Conservation (phyloP, 1,140 invertebrate genomes). For the Eurytemora carolleeae region DNA sequence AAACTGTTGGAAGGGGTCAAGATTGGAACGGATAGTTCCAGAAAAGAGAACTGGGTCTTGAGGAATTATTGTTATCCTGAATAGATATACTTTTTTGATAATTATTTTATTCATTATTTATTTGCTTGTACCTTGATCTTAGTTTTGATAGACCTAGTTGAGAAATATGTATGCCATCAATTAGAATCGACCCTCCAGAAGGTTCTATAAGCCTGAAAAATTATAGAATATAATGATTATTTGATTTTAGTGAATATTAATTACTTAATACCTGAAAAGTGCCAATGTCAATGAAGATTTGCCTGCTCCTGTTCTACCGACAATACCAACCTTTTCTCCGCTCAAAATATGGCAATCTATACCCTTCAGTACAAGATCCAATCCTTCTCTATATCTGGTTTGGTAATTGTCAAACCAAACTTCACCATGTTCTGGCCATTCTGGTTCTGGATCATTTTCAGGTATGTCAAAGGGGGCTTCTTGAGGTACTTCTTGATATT, state of each 20-base stretch:
- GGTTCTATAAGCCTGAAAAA: slow-evolving; percentile 47
- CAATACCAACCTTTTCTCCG: slow-evolving; percentile 40
- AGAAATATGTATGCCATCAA: slow-evolving; percentile 71
- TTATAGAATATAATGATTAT: neutral
- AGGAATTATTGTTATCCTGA: slow-evolving; percentile 69
- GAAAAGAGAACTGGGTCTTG: slow-evolving; percentile 45
- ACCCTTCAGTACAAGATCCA: slow-evolving; percentile 55
- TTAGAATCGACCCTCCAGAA: slow-evolving; percentile 53
- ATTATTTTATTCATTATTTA: neutral
- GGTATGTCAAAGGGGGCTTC: slow-evolving; percentile 48
- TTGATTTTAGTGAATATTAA: neutral
- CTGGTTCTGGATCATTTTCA: slow-evolving; percentile 30
- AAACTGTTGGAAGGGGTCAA: slow-evolving; percentile 61
- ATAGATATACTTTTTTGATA: neutral
- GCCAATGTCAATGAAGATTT: slow-evolving; percentile 63
- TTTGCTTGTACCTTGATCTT: slow-evolving; percentile 34
- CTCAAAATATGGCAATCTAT: slow-evolving; percentile 41
- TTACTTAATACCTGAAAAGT: slow-evolving; percentile 42
- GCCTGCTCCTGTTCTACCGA: slow-evolving; percentile 60
- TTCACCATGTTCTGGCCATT: slow-evolving; percentile 54
- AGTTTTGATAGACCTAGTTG: slow-evolving; percentile 71
- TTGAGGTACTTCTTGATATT: slow-evolving; percentile 31
- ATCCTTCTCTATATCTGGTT: slow-evolving; percentile 50
- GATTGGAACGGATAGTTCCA: slow-evolving; percentile 54
- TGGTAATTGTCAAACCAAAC: slow-evolving; percentile 54